These are phyloP conservation scores for Verasper variegatus DNA, from an alignment of 2,113 vertebrate genomes.

Conservation along the genomic window DNA sequence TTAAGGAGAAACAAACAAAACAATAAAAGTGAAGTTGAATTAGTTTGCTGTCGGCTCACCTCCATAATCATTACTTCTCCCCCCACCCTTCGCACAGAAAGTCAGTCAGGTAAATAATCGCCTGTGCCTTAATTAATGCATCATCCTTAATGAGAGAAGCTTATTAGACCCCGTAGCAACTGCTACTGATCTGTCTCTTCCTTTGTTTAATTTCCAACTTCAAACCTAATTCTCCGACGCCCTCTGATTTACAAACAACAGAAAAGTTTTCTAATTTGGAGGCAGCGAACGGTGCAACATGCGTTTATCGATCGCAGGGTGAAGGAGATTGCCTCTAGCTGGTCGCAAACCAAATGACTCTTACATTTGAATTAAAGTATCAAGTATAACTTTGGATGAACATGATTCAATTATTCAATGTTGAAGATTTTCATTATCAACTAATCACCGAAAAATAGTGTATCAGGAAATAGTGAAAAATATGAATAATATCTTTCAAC, in stretches of 20 bases:
- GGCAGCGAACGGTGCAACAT: conserved; percentile 38
- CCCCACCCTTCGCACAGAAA: conserved; percentile 15
- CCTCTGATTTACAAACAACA: conserved; percentile 39
- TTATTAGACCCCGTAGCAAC: conserved; percentile 38
- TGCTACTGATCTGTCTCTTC: conserved; percentile 38
- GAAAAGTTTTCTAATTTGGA: conserved; percentile 68
- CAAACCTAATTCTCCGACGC: conserved; percentile 19
- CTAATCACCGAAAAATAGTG: neutral
- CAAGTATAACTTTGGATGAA: conserved; percentile 14
- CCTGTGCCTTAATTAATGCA: conserved; percentile 68
- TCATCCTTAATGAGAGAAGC: conserved; percentile 61
- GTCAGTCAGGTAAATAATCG: conserved; percentile 61
- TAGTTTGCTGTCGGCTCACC: conserved; percentile 42
- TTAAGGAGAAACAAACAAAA: conserved; percentile 61
- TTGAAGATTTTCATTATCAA: neutral
- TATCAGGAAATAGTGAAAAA: no score
- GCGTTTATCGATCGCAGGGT: conserved; percentile 51
- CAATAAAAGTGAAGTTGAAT: conserved; percentile 58
- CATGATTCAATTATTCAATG: conserved; percentile 3
- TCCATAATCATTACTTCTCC: conserved; percentile 56
- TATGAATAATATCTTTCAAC: no score
- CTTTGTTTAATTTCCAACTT: conserved; percentile 60
- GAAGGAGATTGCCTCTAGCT: conserved; percentile 44
- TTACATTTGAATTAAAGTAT: conserved; percentile 38
- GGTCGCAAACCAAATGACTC: conserved; percentile 57